phyloP scores from a whole-genome alignment of 2,113 vertebrate genomes.

The Peucedramus taeniatus region DNA sequence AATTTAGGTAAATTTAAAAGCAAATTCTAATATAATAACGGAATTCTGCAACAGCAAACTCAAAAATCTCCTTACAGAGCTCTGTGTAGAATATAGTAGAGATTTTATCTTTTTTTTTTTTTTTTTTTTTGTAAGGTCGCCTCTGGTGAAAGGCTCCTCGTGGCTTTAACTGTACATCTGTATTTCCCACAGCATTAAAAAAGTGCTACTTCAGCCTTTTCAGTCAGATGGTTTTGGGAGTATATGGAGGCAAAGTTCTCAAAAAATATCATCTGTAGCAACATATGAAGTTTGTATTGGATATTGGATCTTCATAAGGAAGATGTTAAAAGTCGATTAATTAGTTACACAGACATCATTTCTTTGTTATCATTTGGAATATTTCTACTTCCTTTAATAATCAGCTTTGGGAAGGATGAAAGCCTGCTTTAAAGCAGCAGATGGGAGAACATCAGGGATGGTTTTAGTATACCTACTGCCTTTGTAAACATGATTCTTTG shows the following conservation, averaged over 20 bases:
- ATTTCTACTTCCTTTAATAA: background rate
- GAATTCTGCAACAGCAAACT: background rate
- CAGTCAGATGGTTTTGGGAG: background rate
- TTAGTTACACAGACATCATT: background rate
- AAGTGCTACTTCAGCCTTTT: background rate
- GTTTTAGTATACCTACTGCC: background rate
- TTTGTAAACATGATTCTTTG: constrained; percentile 2
- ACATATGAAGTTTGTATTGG: background rate
- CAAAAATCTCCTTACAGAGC: background rate
- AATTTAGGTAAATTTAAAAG: background rate
- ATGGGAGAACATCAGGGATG: background rate
- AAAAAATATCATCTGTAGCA: background rate
- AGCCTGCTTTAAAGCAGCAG: background rate
- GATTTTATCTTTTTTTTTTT: background rate
- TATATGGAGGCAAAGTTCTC: background rate
- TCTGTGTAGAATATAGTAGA: background rate
- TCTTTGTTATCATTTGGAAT: background rate
- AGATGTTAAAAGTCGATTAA: background rate
- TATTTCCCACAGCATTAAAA: background rate
- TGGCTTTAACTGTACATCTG: background rate
- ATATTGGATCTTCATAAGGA: background rate
- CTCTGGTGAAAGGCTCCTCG: background rate
- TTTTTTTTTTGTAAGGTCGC: background rate
- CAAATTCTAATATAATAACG: background rate
- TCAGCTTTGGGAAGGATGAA: background rate